Conservation (phyloP, 2,113 vertebrate species). For the Aspiorhynchus laticeps region DNA sequence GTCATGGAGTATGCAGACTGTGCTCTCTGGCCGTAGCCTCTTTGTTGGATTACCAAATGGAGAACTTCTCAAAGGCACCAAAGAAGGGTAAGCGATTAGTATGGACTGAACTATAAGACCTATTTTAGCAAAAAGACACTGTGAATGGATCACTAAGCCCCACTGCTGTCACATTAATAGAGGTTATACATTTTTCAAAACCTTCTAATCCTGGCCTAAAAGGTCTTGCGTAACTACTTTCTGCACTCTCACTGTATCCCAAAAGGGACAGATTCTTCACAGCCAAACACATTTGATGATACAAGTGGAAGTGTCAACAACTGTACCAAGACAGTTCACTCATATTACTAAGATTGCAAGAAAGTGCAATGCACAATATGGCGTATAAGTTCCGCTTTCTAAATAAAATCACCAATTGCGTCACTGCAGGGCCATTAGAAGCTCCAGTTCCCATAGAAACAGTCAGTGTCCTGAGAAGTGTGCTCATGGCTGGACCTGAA, state of each 20-base stretch:
- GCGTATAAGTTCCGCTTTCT: no score
- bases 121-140: background rate
- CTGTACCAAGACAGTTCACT: background rate
- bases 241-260: background rate
- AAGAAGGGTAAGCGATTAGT: constrained; percentile 80
- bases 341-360: background rate
- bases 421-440: background rate
- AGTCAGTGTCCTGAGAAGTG: background rate
- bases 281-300: background rate
- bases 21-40: constrained; percentile 83
- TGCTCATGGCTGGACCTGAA: background rate
- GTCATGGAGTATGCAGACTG: constrained; percentile 82
- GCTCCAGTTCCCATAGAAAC: background rate
- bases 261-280: background rate
- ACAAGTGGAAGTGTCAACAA: background rate
- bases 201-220: background rate
- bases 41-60: constrained; percentile 87
- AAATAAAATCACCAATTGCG: no score
- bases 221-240: background rate
- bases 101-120: constrained; percentile 48
- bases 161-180: background rate
- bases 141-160: background rate
- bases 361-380: background rate
- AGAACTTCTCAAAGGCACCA: constrained; percentile 86
- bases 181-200: constrained; percentile 12